Evolutionary conservation across 1,140 invertebrate species (phyloP).

Genomic region (Sarcophaga bullata): DNA sequence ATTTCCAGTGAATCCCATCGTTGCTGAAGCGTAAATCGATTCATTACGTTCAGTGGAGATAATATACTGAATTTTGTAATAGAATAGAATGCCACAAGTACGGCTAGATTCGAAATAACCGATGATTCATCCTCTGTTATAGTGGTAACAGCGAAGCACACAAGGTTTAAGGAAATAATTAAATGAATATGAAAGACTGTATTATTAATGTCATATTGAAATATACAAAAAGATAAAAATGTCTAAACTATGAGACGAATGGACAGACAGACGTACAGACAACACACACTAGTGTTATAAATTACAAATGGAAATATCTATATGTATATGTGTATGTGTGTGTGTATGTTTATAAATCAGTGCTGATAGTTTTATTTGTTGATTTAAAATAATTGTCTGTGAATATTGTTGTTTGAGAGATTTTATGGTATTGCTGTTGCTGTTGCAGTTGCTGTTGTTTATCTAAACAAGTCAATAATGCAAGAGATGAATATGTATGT

Average conservation of each 20-base stretch:
- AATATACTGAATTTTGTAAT: no score
- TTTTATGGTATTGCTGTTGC: background rate
- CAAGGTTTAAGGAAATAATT: no score
- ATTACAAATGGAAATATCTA: background rate
- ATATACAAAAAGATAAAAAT: background rate
- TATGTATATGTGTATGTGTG: background rate
- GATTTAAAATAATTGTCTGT: background rate
- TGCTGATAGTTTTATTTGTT: conserved; percentile 8
- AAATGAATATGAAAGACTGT: no score
- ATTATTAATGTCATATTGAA: no score
- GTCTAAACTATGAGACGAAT: background rate
- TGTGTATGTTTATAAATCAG: background rate
- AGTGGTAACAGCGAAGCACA: no score
- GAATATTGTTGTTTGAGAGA: background rate
- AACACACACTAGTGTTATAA: background rate
- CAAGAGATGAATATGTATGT: no score
- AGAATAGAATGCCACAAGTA: no score
- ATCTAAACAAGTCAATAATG: background rate
- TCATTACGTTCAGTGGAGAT: no score
- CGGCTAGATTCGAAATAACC: no score
- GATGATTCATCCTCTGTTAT: no score
- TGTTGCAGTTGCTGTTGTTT: background rate
- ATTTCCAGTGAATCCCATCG: no score
- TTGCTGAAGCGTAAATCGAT: no score
- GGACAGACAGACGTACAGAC: background rate